These are phyloP conservation scores for Stomatorhinus ivindoensis DNA, from an alignment of 2,113 vertebrate genomes.

Conservation along the genomic window DNA sequence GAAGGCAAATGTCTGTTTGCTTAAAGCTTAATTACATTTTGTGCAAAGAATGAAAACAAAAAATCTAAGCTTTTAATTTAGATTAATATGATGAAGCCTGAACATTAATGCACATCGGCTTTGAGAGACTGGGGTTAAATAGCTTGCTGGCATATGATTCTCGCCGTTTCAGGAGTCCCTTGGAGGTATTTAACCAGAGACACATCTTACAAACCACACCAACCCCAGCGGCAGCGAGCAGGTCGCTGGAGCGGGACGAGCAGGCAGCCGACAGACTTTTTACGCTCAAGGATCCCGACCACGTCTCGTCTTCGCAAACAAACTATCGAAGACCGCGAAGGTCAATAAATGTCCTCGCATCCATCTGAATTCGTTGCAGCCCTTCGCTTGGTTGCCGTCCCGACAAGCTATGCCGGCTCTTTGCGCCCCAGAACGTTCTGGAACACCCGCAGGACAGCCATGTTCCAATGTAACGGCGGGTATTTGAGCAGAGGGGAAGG, in stretches of 20 bases:
- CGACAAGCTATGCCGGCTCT: not conserved
- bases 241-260: not conserved
- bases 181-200: not conserved
- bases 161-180: not conserved
- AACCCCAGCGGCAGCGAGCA: not conserved
- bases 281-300: not conserved
- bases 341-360: not conserved
- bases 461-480: not conserved
- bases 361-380: not conserved
- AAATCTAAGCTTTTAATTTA: not conserved
- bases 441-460: not conserved
- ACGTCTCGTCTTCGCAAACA: not conserved
- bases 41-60: not conserved
- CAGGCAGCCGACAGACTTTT: not conserved
- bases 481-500: not conserved
- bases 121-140: not conserved
- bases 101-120: not conserved
- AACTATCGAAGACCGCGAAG: not conserved
- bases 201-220: not conserved
- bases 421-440: not conserved
- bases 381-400: not conserved
- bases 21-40: not conserved
- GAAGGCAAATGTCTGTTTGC: not conserved
- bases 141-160: not conserved
- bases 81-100: not conserved